A percentile compares a stretch with the other conserved stretches of the same genome.
These are phyloP conservation scores for Gymnothorax reevesii DNA, from an alignment of 2,797 vertebrate species.

Conservation along the genomic window DNA sequence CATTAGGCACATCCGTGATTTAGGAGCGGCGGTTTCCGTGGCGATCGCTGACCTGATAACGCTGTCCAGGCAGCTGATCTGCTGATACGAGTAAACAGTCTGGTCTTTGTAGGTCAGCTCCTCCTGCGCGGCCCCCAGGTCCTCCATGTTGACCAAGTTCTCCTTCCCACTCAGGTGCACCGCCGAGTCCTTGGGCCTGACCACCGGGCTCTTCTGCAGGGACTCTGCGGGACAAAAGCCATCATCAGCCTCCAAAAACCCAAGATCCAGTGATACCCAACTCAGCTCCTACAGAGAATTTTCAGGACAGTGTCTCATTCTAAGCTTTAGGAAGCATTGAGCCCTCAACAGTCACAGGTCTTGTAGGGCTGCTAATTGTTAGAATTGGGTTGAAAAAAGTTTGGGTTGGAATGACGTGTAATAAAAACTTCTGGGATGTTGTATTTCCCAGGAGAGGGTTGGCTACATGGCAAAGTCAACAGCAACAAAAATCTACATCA, in stretches of 20 bases:
- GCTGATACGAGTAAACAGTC: conserved; percentile 72
- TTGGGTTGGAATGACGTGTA: too few species aligned
- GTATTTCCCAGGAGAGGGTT: too few species aligned
- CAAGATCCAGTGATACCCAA: too few species aligned
- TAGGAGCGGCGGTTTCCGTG: background rate
- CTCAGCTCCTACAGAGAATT: too few species aligned
- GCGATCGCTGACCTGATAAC: conserved; percentile 73
- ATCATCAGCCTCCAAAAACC: background rate
- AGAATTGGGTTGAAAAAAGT: too few species aligned
- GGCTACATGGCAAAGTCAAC: too few species aligned
- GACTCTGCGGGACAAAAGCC: conserved; percentile 51
- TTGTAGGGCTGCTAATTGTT: too few species aligned
- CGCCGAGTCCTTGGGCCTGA: conserved; percentile 46
- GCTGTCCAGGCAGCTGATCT: conserved; percentile 59
- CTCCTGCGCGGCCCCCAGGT: conserved; percentile 54
- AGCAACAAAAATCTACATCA: background rate
- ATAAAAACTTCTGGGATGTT: too few species aligned
- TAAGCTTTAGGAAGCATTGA: too few species aligned
- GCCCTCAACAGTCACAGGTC: too few species aligned
- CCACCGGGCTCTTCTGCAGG: conserved; percentile 37
- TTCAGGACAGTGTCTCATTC: too few species aligned
- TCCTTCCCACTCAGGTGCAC: conserved; percentile 44
- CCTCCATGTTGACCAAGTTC: conserved; percentile 34
- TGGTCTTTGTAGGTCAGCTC: conserved; percentile 66
- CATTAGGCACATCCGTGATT: background rate